These are phyloP conservation scores for Brassicogethes aeneus DNA, from an alignment of 2,888 invertebrate species.

Conservation along the genomic window DNA sequence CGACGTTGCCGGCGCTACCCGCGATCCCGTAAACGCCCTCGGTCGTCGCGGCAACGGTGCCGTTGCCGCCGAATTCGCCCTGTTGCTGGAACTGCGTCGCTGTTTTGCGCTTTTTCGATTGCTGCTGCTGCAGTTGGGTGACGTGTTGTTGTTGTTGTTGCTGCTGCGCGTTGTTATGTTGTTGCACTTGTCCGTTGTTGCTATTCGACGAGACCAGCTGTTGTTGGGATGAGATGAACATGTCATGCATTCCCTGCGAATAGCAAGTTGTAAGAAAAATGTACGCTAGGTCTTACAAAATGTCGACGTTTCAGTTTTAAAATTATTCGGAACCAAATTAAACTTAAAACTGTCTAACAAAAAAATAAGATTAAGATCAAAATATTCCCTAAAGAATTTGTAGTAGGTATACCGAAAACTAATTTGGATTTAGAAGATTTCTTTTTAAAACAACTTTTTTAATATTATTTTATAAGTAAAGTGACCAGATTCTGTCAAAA, in stretches of 20 bases:
- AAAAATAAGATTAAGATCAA: too few relatives aligned
- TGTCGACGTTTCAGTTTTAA: constrained; percentile 29
- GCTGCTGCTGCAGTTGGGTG: constrained; percentile 14
- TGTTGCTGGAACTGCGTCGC: constrained; percentile 21
- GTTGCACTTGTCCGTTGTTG: constrained; percentile 25
- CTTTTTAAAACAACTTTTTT: too few relatives aligned
- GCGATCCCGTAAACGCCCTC: neutral
- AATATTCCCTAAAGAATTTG: too few relatives aligned
- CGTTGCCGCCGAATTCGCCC: constrained; percentile 4
- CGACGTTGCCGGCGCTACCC: neutral
- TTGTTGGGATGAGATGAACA: constrained; percentile 66
- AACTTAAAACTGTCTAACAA: too few relatives aligned
- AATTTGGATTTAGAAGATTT: too few relatives aligned
- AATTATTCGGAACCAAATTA: too few relatives aligned
- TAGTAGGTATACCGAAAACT: too few relatives aligned
- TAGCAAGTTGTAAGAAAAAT: too few relatives aligned
- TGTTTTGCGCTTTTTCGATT: constrained; percentile 36
- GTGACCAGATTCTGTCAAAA: too few relatives aligned
- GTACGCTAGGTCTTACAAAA: constrained; percentile 28
- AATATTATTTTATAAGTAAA: too few relatives aligned
- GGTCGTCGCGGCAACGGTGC: neutral
- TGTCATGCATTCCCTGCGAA: constrained; percentile 76
- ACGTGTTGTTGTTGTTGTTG: constrained; percentile 27
- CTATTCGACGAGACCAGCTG: constrained; percentile 47
- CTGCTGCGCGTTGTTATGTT: constrained; percentile 15